Base-by-base conservation (phyloP, 1,140 invertebrate genomes). In the Pseudomyrmex cubaensis region DNA sequence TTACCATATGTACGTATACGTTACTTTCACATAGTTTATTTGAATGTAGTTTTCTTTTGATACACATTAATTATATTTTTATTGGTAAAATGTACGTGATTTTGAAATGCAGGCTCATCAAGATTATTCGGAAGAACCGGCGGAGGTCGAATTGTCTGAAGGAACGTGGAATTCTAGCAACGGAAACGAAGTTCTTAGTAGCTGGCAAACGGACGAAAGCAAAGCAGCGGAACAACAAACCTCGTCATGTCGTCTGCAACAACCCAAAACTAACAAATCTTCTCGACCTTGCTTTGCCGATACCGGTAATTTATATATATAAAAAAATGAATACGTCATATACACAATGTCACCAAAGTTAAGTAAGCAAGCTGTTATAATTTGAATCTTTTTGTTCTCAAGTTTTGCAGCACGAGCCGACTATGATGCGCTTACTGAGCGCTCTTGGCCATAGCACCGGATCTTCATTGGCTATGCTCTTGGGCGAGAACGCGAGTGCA, bases 341-440 rank as follows among this genome's bases (percentile, higher is more conserved):
- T 5, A 35, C 0, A 35, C 5, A 35, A 35, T 7, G 35, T 35
- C 0, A 35, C 5, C 35, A 35, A 35, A 35, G 35, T 35, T 35
- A 7, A 7, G 35, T 35, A 35, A 35, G 35, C 35, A 35, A 0
- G 7, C 0, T 35, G 35, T 35, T 35, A 76, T 70, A 44, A 66
- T 35, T 54, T 22, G 4, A 57, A 84, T 10, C 13, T 78, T 59
- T 52, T 61, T 20, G 12, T 75, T 64, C 91, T 91, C 73, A 93
- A 96, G 97, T 97, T 9, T 88, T 98, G 35, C 96, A 97, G 91
- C 96, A 97, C 88, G 95, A 96, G 80, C 95, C 96, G 0, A 98
- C 97, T 2, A 98, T 98, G 96, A 96, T 97, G 90, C 96, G 97
- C 82, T 95, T 98, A 83, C 95, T 98, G 92, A 96, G 95, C 90